Base-by-base conservation (phyloP, 2,888 invertebrate genomes). In the Ischnura elegans region DNA sequence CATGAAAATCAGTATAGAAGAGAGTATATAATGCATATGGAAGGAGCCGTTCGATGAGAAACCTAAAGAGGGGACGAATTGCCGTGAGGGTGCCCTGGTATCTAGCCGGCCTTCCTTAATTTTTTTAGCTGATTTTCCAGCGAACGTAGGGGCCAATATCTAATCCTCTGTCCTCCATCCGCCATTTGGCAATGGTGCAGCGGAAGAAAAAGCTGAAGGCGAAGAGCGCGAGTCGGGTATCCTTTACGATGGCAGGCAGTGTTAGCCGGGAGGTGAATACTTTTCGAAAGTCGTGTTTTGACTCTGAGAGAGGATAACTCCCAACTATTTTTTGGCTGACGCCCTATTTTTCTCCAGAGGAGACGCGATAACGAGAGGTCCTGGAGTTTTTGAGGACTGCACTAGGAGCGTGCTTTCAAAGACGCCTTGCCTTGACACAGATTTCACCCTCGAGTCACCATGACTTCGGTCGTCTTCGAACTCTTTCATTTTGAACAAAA, bases 291-390 rank as follows among this genome's bases (percentile, higher is more conserved):
- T 16, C 76, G 76, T 76, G 76, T 10, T 76, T 76, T 76, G 36
- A 36, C 76, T 76, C 6, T 0, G 76, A 76, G 5, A 2, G 76
- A 5, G 76, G 36, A n/a, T n/a, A n/a, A n/a, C n/a, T n/a, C n/a
- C n/a, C n/a, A n/a, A n/a, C n/a, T n/a, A n/a, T n/a, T n/a, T n/a
- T 76, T 76, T 16, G 36, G 76, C 76, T 36, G 76, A 76, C 76
- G 76, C 76, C 76, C 76, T 29, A 13, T 36, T 29, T 61, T 61
- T 61, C 36, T 76, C 13, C 36, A 3, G 25, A 16, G 76, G 2
- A 1, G 16, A 36, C 29, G 13, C 36, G 76, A 76, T 36, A 76
- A 76, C 76, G 76, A 76, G 76, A 29, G 76, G 13, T 76, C 13
- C 4, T 36, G 16, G 76, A 13, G 29, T n/a, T n/a, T 36, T 76